Conservation (phyloP, 2,888 invertebrate species). For the Rotaria magnacalcarata region DNA sequence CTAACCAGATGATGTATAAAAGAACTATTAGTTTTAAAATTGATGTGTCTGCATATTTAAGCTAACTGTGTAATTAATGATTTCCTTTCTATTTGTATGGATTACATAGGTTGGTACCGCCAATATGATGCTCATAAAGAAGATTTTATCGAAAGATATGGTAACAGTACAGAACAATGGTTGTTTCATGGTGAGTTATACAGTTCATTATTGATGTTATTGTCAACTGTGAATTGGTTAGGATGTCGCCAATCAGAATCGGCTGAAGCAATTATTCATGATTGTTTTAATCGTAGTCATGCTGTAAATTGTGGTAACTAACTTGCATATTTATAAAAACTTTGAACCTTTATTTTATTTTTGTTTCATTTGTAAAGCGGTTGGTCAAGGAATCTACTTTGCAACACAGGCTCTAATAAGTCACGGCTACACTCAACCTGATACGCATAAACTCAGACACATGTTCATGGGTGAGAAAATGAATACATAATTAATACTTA, state of each 20-base stretch:
- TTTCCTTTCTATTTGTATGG: neutral
- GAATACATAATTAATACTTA: neutral
- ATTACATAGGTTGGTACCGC: neutral
- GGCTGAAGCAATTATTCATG: neutral
- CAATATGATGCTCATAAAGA: constrained; percentile 34
- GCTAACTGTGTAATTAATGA: too few species aligned
- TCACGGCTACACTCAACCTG: neutral
- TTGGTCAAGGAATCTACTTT: constrained; percentile 14
- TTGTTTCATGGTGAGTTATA: constrained; percentile 5
- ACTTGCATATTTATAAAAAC: too few species aligned
- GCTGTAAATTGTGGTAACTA: neutral
- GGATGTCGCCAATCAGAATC: neutral
- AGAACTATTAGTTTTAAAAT: too few species aligned
- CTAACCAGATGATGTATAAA: too few species aligned
- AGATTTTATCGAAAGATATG: constrained; percentile 30
- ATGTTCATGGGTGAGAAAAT: neutral
- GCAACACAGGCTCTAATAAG: neutral
- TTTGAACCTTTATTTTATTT: too few species aligned
- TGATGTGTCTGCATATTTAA: too few species aligned
- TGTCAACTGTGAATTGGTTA: neutral
- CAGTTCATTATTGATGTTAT: too few species aligned
- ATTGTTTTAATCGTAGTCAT: constrained; percentile 33
- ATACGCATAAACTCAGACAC: neutral
- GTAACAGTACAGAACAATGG: constrained; percentile 5
- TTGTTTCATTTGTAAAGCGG: neutral